Conservation (phyloP, 2,113 vertebrate genomes). For the Semicossyphus pulcher region DNA sequence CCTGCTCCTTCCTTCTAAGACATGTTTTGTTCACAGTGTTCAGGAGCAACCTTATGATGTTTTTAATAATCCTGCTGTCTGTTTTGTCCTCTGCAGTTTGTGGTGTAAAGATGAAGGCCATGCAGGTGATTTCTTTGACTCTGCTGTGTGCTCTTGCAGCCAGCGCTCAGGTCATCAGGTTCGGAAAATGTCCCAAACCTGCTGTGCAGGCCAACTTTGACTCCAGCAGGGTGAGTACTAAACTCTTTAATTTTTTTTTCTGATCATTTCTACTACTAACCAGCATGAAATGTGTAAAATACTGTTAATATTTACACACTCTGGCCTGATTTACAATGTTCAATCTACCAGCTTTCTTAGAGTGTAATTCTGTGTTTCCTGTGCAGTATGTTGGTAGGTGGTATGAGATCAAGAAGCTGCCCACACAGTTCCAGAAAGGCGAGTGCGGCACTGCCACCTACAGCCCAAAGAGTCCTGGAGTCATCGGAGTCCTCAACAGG, state of each 20-base stretch:
- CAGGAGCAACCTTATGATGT: neutral
- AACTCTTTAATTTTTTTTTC: too few species aligned
- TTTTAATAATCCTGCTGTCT: neutral
- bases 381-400: constrained; percentile 88
- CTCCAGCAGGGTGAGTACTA: constrained; percentile 50
- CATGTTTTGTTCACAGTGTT: too few species aligned
- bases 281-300: neutral
- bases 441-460: constrained; percentile 86
- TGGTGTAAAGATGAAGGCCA: constrained; percentile 64
- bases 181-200: constrained; percentile 66
- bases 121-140: constrained; percentile 68
- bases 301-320: neutral
- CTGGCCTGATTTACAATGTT: neutral
- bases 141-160: constrained; percentile 63
- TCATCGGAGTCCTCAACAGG: constrained; percentile 87
- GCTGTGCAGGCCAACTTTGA: constrained; percentile 75
- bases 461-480: constrained; percentile 79
- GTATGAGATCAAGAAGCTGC: constrained; percentile 89
- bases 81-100: constrained; percentile 45
- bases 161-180: constrained; percentile 54
- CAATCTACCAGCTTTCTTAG: too few species aligned
- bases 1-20: neutral
- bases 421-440: constrained; percentile 85
- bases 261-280: neutral
- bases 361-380: constrained; percentile 17